Evolutionary conservation across 1,140 invertebrate genomes (phyloP), one percentile per base, ranked within the genome.

Genomic region (Orussus abietinus): DNA sequence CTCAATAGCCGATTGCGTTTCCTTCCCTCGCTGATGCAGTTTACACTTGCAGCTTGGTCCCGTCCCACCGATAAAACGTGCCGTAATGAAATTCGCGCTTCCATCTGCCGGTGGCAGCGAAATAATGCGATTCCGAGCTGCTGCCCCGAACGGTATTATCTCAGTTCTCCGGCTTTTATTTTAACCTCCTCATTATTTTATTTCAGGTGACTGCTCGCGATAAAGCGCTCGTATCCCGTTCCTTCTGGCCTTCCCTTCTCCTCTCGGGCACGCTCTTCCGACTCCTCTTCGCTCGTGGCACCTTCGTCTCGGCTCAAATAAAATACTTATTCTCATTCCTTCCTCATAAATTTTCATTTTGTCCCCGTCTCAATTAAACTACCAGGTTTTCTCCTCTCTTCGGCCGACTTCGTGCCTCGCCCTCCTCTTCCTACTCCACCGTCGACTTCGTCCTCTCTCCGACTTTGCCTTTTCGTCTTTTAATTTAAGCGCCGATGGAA

Each of bases 111-210:
- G 22, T 21, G 39, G 45, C 36, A 28, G 40, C 33, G 46, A 29
- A 21, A 38, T 31, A 45, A 51, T 34, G 17, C 34, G 28, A 39
- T 30, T 21, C 33, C 21, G 13, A 32, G 44, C 14, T 11, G 29
- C n/a, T 28, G 18, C 10, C 9, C 14, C 6, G 12, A 9, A 18
- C 30, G 26, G 17, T 47, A 47, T 42, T 42, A 32, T 31, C 43
- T 35, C 36, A 32, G 29, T 39, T 19, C 4, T 49, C 15, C 28
- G n/a, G 22, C 38, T 14, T 25, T 11, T 29, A 42, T 38, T 41
- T 38, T 22, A 42, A 38, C 29, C 30, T 20, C n/a, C 47, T 59
- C 36, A 53, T 57, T 57, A 57, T 58, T 56, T 58, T 48, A 62
- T 58, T 52, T 55, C 43, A 47, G 42, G 30, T 32, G 30, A 39